Evolutionary conservation across 92 coral and sea anemone species (phyloP).

Genomic region (Paragorgia papillata): DNA sequence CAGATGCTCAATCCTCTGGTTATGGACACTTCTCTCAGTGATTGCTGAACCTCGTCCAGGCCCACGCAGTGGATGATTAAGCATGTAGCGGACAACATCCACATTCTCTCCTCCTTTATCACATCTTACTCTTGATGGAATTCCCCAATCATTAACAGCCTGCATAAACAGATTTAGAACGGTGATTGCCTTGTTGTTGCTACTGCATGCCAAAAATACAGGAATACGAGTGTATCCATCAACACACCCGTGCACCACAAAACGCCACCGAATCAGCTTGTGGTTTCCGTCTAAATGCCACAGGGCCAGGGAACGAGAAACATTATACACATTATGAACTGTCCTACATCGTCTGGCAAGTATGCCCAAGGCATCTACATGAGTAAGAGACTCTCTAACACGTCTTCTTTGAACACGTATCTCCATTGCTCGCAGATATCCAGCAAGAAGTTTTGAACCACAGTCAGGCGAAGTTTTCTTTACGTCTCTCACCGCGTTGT

Average conservation of each 20-base stretch:
- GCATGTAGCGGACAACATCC: constrained; percentile 29
- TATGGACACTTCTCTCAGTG: constrained; percentile 30
- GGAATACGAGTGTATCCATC: constrained; percentile 41
- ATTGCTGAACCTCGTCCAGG: constrained; percentile 39
- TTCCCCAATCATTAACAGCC: constrained; percentile 25
- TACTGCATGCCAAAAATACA: constrained; percentile 20
- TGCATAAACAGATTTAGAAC: constrained; percentile 29
- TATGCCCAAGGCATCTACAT: constrained; percentile 36
- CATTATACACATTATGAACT: constrained; percentile 37
- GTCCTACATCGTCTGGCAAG: constrained; percentile 37
- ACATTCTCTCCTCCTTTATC: constrained; percentile 40
- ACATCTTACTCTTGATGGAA: constrained; percentile 40
- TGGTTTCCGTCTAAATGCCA: constrained; percentile 55
- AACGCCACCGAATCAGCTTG: constrained; percentile 40
- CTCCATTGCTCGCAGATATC: constrained; percentile 36
- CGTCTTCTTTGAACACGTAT: constrained; percentile 46
- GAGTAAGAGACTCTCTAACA: constrained; percentile 39
- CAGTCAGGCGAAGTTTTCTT: constrained; percentile 41
- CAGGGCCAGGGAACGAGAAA: constrained; percentile 27
- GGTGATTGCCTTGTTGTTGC: constrained; percentile 30
- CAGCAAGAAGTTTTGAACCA: constrained; percentile 48
- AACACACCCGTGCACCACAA: constrained; percentile 15
- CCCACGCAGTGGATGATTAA: constrained; percentile 28
- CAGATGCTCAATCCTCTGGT: no score
- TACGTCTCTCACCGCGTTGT: constrained; percentile 26